These are phyloP conservation scores for Scomber scombrus DNA, from an alignment of 2,113 vertebrate species.

Conservation along the genomic window DNA sequence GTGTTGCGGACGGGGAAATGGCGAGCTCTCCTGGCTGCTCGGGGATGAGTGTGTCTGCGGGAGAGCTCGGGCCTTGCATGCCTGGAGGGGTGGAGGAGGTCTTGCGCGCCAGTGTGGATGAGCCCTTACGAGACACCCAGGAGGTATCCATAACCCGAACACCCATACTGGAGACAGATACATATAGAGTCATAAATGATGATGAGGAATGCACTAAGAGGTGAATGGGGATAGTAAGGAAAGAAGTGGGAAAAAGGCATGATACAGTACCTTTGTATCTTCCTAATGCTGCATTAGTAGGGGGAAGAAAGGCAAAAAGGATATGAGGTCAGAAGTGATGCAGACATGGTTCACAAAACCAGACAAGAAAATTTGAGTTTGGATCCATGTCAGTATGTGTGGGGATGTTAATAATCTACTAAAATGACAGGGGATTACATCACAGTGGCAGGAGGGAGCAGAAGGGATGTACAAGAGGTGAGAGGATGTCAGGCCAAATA, in stretches of 20 bases:
- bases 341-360: constrained; percentile 47
- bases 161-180: constrained; percentile 90
- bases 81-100: constrained; percentile 90
- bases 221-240: constrained; percentile 4
- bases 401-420: not conserved
- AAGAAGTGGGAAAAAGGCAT: constrained; percentile 47
- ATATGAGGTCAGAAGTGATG: constrained; percentile 70
- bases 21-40: constrained; percentile 89
- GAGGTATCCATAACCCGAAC: constrained; percentile 99
- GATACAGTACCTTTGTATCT: constrained; percentile 98
- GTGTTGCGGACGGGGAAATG: constrained; percentile 85
- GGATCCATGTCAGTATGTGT: not conserved
- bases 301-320: constrained; percentile 83
- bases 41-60: constrained; percentile 88
- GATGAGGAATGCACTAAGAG: not conserved
- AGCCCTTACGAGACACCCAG: constrained; percentile 96
- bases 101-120: constrained; percentile 88
- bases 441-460: constrained; percentile 38
- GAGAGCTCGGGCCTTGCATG: constrained; percentile 88
- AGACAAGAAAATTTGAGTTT: constrained; percentile 3
- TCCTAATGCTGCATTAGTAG: constrained; percentile 97
- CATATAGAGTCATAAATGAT: constrained; percentile 21
- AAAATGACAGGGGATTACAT: constrained; percentile 16
- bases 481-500: constrained; percentile 46
- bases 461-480: constrained; percentile 42